Evolutionary conservation across 2,888 invertebrate species (phyloP), one percentile per base, ranked within the genome.

Genomic region (Ganaspis brasiliensis): DNA sequence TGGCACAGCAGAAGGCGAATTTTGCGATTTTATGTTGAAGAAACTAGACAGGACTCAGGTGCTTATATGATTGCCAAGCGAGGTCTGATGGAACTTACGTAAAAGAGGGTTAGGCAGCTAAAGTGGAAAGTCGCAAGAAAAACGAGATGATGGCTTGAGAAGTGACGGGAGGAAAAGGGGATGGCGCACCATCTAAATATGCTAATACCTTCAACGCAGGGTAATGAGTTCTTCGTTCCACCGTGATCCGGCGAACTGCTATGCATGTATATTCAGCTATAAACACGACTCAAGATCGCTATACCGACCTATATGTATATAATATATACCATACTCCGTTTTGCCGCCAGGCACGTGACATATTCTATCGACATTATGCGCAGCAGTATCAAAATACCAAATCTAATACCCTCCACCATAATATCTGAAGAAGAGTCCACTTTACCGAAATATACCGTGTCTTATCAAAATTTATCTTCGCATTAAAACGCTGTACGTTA

Each of bases 231-330:
- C 88, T 86, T 89, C 87, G 87, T 86, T 84, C 85, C 86, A 85
- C 82, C 84, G 72, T 84, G 86, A 86, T 86, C 85, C 86, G 81
- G 81, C 83, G 85, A 84, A 83, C 87, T 87, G 87, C 89, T 87
- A 90, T 90, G 90, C 90, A 90, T 91, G 89, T 88, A 89, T 89
- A 91, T 90, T 88, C 87, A 86, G 88, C 86, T 85, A 90, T 91
- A 90, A 91, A 91, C 89, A 87, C 89, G 86, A 87, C 85, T 88
- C 84, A 84, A 67, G 87, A 88, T 88, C 85, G 84, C 84, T 85
- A 76, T 21, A 72, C 55, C 55, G 10, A 19, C 52, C 16, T 52
- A 52, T n/a, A 52, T 76, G 76, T 74, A 72, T 74, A 73, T 71
- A n/a, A 70, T 84, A 85, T 86, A 83, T 83, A 78, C 78, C 82